phyloP scores from a whole-genome alignment of 2,888 invertebrate genomes.

The Dastarcus helophoroides region DNA sequence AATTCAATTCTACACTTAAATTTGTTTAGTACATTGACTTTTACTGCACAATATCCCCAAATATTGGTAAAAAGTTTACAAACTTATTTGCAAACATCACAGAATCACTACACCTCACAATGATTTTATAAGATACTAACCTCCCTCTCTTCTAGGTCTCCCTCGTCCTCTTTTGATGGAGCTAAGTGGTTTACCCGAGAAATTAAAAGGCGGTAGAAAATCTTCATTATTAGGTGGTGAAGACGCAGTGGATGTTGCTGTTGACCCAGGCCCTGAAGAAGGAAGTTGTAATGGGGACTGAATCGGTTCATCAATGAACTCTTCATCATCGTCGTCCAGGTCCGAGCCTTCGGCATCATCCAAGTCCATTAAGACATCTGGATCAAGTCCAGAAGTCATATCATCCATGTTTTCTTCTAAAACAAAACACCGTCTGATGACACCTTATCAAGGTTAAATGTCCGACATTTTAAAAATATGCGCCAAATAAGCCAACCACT shows the following conservation, averaged over 20 bases:
- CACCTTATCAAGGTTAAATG: neutral
- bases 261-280: slow-evolving; percentile 52
- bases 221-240: slow-evolving; percentile 46
- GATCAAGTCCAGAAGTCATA: slow-evolving; percentile 33
- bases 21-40: too few species aligned
- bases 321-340: slow-evolving; percentile 60
- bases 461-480: too few species aligned
- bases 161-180: slow-evolving; percentile 70
- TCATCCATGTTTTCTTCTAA: slow-evolving; percentile 31
- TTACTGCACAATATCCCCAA: too few species aligned
- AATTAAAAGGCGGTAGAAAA: slow-evolving; percentile 50
- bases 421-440: neutral
- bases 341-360: slow-evolving; percentile 65
- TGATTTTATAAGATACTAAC: slow-evolving; percentile 29
- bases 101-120: too few species aligned
- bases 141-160: slow-evolving; percentile 66
- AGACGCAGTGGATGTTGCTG: slow-evolving; percentile 52
- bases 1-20: too few species aligned
- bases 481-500: too few species aligned
- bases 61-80: too few species aligned
- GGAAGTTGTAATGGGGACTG: slow-evolving; percentile 38
- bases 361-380: slow-evolving; percentile 58
- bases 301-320: slow-evolving; percentile 41
- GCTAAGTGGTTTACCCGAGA: slow-evolving; percentile 46
- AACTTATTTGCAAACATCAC: too few species aligned